Evolutionary conservation across 1,140 invertebrate genomes (phyloP).

Genomic region (Neomicropteryx cornuta): DNA sequence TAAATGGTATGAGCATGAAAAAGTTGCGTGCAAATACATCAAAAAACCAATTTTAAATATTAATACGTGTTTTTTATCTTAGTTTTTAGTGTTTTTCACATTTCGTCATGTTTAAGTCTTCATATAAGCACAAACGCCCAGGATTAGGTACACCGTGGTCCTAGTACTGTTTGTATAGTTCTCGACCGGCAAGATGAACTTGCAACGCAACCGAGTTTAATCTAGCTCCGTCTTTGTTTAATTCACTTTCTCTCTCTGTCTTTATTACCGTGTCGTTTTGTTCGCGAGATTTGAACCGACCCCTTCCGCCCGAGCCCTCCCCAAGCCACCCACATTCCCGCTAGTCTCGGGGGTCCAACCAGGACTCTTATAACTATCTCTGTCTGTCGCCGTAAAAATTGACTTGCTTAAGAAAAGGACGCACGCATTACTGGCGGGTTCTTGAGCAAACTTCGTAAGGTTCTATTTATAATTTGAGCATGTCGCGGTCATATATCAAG

Average conservation of each 20-base stretch:
- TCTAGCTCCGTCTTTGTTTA: slow-evolving; percentile 46
- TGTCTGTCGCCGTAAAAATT: slow-evolving; percentile 17
- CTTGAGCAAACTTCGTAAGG: slow-evolving; percentile 3
- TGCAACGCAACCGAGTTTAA: too few species aligned
- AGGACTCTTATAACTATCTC: slow-evolving; percentile 15
- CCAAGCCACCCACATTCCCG: slow-evolving; percentile 3
- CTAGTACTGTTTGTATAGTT: background rate
- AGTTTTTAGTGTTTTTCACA: too few species aligned
- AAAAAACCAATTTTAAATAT: too few species aligned
- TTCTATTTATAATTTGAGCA: slow-evolving; percentile 20
- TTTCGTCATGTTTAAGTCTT: too few species aligned
- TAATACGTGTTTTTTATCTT: too few species aligned
- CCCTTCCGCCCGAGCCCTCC: slow-evolving; percentile 19
- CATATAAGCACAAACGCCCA: too few species aligned
- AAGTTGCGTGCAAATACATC: too few species aligned
- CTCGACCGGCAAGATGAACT: too few species aligned
- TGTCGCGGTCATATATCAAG: slow-evolving; percentile 18
- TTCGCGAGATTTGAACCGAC: slow-evolving; percentile 37
- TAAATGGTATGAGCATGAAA: too few species aligned
- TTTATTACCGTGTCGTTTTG: slow-evolving; percentile 44
- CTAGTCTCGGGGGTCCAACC: background rate
- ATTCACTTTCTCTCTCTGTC: slow-evolving; percentile 49
- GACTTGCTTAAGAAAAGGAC: slow-evolving; percentile 19
- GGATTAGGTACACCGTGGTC: background rate
- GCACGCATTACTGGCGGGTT: background rate